These are phyloP conservation scores for Protomyctophum bolini DNA, from an alignment of 2,113 vertebrate genomes.

Conservation along the genomic window DNA sequence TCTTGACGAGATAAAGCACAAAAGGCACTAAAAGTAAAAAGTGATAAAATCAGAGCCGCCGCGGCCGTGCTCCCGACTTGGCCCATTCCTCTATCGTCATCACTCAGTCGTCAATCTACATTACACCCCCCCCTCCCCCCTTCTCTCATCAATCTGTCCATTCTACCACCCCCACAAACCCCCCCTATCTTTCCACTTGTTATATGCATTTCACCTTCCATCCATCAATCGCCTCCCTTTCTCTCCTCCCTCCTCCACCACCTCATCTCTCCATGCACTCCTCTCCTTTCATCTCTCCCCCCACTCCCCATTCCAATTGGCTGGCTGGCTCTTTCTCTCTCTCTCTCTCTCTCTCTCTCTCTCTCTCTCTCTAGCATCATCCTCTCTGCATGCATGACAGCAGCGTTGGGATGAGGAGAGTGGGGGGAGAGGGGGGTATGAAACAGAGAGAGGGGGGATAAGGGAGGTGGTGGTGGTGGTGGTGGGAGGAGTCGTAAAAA, in stretches of 20 bases:
- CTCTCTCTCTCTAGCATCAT: background rate
- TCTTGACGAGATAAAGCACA: too few species aligned
- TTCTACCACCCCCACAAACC: background rate
- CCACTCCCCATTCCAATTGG: background rate
- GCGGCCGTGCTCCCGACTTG: too few species aligned
- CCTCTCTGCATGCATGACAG: conserved; percentile 2
- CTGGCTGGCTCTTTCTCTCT: background rate
- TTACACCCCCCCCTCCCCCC: background rate
- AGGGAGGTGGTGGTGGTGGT: too few species aligned
- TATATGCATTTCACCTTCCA: background rate
- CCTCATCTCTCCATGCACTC: background rate
- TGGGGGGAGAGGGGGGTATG: background rate
- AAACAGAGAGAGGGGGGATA: background rate
- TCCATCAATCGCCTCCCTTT: background rate
- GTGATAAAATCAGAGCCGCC: too few species aligned
- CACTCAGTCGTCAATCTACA: background rate
- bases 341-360: too few species aligned
- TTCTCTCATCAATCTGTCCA: background rate
- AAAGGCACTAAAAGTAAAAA: too few species aligned
- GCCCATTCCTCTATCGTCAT: background rate
- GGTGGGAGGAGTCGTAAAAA: background rate
- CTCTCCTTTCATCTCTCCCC: background rate
- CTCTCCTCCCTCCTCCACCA: background rate
- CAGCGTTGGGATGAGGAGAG: background rate
- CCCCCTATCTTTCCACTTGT: background rate